Conservation (phyloP, 1,140 invertebrate genomes). For the Drosophila dunni region DNA sequence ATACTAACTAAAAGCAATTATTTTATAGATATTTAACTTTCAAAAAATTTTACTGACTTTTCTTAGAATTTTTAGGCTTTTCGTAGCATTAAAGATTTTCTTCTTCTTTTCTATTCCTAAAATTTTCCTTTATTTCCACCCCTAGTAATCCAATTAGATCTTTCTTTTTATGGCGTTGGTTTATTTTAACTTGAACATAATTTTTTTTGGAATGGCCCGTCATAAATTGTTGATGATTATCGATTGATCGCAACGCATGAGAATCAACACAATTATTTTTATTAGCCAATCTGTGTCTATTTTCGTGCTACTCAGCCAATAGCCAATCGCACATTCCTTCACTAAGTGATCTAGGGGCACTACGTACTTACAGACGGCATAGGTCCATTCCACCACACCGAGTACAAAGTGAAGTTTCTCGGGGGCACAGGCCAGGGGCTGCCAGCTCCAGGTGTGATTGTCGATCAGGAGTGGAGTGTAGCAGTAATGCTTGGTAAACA, state of each 20-base stretch:
- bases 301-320: constrained; percentile 10
- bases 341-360: neutral
- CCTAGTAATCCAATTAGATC: too few relatives aligned
- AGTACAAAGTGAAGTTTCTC: constrained; percentile 69
- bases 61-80: too few relatives aligned
- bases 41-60: too few relatives aligned
- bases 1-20: too few relatives aligned
- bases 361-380: constrained; percentile 73
- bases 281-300: constrained; percentile 52
- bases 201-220: constrained; percentile 1
- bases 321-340: neutral
- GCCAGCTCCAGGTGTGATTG: constrained; percentile 66
- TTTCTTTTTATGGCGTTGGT: neutral
- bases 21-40: too few relatives aligned
- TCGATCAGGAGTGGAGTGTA: constrained; percentile 45
- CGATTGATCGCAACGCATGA: constrained; percentile 20
- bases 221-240: constrained; percentile 30
- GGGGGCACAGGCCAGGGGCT: constrained; percentile 66
- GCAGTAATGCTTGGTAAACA: constrained; percentile 76
- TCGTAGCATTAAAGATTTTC: too few relatives aligned
- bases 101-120: too few relatives aligned
- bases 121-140: too few relatives aligned
- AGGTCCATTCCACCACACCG: constrained; percentile 76
- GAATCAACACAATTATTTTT: constrained; percentile 57
- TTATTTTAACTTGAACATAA: neutral